phyloP scores from a whole-genome alignment of 2,113 vertebrate genomes.

The Macrotus californicus region DNA sequence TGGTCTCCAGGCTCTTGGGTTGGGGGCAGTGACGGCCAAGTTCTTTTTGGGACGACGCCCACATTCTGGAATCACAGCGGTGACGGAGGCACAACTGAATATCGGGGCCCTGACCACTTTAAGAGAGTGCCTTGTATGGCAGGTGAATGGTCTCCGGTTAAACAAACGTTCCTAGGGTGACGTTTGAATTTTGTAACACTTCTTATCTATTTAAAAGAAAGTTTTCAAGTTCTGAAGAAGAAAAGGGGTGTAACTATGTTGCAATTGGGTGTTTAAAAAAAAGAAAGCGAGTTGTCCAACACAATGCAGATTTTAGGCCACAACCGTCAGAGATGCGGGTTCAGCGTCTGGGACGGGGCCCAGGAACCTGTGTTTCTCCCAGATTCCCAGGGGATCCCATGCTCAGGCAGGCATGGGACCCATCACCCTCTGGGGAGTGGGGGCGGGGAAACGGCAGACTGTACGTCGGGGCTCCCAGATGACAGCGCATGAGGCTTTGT shows the following conservation, averaged over 20 bases:
- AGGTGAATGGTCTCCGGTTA: not conserved
- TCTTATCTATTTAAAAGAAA: not conserved
- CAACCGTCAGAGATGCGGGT: not conserved
- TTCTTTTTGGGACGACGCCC: not conserved
- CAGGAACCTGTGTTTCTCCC: not conserved
- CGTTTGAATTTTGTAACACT: not conserved
- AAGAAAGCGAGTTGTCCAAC: not conserved
- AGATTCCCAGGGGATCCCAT: not conserved
- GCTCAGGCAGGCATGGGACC: not conserved
- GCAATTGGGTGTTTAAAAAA: not conserved
- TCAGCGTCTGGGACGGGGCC: not conserved
- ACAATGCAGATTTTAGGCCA: not conserved
- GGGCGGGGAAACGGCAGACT: fast-evolving
- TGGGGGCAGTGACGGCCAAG: too few relatives aligned
- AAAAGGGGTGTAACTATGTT: not conserved
- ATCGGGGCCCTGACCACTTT: fast-evolving
- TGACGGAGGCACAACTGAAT: not conserved
- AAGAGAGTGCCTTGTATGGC: not conserved
- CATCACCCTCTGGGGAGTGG: fast-evolving
- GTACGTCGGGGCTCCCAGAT: not conserved
- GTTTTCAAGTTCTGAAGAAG: not conserved
- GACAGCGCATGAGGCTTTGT: not conserved
- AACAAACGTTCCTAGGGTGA: not conserved
- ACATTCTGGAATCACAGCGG: not conserved
- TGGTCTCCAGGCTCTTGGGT: not conserved